Evolutionary conservation across 2,113 vertebrate genomes (phyloP).

Genomic region (Mesembrinibis cayennensis): DNA sequence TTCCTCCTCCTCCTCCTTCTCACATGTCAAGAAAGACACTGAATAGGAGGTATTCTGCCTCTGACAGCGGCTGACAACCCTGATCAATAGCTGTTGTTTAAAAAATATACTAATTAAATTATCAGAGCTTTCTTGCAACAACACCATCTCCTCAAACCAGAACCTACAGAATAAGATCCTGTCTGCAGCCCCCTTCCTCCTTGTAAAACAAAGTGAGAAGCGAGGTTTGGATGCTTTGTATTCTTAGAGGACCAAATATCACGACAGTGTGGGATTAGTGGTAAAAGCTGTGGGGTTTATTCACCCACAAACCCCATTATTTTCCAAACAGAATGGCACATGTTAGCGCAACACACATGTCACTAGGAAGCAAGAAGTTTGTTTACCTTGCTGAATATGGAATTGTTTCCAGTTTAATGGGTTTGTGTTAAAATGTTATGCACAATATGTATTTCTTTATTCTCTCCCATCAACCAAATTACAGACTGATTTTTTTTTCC

Average conservation of each 20-base stretch:
- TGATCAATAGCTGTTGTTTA: not conserved
- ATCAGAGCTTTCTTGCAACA: not conserved
- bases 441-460: not conserved
- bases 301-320: not conserved
- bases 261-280: not conserved
- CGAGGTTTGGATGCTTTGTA: not conserved
- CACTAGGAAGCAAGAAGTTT: not conserved
- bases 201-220: not conserved
- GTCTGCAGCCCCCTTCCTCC: not conserved
- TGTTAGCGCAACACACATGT: not conserved
- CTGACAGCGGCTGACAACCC: not conserved
- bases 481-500: not conserved
- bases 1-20: not conserved
- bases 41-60: not conserved
- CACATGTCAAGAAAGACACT: not conserved
- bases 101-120: not conserved
- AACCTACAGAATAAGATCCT: not conserved
- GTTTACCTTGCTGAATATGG: not conserved
- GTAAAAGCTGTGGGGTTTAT: not conserved
- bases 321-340: not conserved
- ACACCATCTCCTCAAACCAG: not conserved
- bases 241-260: not conserved
- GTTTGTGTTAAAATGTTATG: not conserved
- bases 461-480: constrained; percentile 2
- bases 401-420: constrained; percentile 17